Percentiles rank a stretch among this genome's conserved stretches.
phyloP scores from a whole-genome alignment of 1,140 invertebrate species.

The Nasonia giraulti region DNA sequence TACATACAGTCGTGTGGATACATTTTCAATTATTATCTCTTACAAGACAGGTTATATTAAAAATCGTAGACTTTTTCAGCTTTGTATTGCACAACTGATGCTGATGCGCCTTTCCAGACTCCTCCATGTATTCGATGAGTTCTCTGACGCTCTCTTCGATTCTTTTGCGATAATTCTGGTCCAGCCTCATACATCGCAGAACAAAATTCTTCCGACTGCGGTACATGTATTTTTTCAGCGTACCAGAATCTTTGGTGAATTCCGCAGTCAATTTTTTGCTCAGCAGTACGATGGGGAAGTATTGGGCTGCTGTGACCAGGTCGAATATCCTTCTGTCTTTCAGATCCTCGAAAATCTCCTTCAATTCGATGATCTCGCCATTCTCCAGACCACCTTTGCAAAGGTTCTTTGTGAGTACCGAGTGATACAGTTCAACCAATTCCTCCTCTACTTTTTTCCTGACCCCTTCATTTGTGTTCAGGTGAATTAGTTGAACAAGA shows the following conservation, averaged over 20 bases:
- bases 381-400: background rate
- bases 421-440: slow-evolving; percentile 6
- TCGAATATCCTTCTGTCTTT: slow-evolving; percentile 6
- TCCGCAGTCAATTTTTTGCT: background rate
- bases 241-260: background rate
- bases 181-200: background rate
- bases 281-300: slow-evolving; percentile 11
- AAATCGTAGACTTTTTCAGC: too few relatives aligned
- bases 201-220: slow-evolving; percentile 28
- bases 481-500: background rate
- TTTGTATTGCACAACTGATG: too few relatives aligned
- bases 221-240: background rate
- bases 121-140: slow-evolving; percentile 23
- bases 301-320: slow-evolving; percentile 12
- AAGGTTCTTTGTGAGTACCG: background rate
- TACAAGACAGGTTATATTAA: too few relatives aligned
- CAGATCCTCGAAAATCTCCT: background rate
- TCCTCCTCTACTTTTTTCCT: background rate
- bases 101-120: background rate
- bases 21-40: too few relatives aligned
- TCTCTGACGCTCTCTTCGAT: slow-evolving; percentile 14
- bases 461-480: background rate
- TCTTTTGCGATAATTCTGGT: background rate
- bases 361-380: background rate
- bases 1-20: too few relatives aligned